Evolutionary conservation across 2,113 vertebrate species (phyloP), one percentile per base, ranked within the genome.

Genomic region (Podarcis cretensis): DNA sequence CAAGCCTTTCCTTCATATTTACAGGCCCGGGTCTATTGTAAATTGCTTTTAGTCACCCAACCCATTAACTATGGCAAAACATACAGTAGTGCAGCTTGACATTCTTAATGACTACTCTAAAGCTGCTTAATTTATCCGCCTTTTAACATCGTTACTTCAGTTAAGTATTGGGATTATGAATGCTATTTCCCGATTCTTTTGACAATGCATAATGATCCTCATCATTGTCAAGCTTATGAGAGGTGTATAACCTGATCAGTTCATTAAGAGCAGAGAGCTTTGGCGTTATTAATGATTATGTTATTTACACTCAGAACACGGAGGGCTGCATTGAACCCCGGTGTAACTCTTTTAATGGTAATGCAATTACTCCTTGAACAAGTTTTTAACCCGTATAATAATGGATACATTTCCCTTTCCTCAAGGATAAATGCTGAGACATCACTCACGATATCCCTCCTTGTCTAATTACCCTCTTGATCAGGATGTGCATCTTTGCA

Each of bases 151-250:
- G 78, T 73, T 80, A 81, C 85, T 94, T 81, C 66, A 84, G 79
- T 43, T 80, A 88, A 90, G 86, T 85, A 85, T 87, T 79, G 32
- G 65, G 80, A 65, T 94, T 95, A 93, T 69, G 65, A 90, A 92
- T 94, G 88, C 40, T 81, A 83, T 87, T 89, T 91, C 81, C 91
- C 71, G 91, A 93, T 90, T 94, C 88, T 94, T 95, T 89, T 92
- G 93, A 89, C 93, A 92, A 82, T 89, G 59, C 65, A 59, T 92
- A 93, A 95, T 92, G 93, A 92, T 89, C 73, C 90, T 93, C 92
- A 90, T 93, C 91, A 88, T 86, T 91, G 93, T 93, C 88, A 87
- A 83, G 78, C 40, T 73, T 89, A 78, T 92, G 88, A 89, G 91
- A 88, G 84, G 89, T 90, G 93, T 91, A 89, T 89, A 92, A 93